Percentiles rank a stretch among this genome's conserved stretches.
These are phyloP conservation scores for human (Homo sapiens) DNA, from an alignment of 2,113 vertebrate species.

Conservation along the genomic window GRCh38 chr5:87278501-87279000, in stretches of 20 bases:
- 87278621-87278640: neutral
- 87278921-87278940: neutral
- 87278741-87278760: neutral
- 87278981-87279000: too few species aligned
- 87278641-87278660: neutral
- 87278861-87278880: neutral
- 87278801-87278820: neutral
- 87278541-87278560: too few species aligned
- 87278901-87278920: neutral
- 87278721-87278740: neutral
- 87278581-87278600: neutral
- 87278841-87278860: neutral
- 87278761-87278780: neutral
- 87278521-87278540: too few species aligned
- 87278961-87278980: too few species aligned
- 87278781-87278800: neutral
- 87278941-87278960: too few species aligned
- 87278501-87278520: too few species aligned
- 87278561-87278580: neutral
- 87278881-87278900: neutral
- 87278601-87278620: neutral
- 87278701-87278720: neutral
- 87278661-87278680: neutral
- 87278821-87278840: neutral
- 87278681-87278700: neutral